A percentile compares a stretch with the other conserved stretches of the same genome.
These are phyloP conservation scores for Emydoidea blandingii DNA, from an alignment of 2,797 vertebrate genomes.

Conservation along the genomic window DNA sequence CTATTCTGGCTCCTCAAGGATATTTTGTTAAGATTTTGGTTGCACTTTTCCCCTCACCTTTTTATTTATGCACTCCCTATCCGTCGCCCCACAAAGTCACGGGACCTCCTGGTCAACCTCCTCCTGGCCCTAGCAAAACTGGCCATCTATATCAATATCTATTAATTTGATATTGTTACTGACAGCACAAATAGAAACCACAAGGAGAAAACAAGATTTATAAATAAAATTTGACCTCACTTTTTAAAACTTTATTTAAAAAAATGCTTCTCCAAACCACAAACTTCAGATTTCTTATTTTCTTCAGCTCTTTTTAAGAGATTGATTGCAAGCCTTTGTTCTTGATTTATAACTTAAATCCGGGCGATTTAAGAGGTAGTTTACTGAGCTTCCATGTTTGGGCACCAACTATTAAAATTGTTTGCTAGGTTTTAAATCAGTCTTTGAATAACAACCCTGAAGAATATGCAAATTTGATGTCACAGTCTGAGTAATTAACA, in stretches of 20 bases:
- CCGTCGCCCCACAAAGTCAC: too few relatives aligned
- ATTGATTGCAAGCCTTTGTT: neutral
- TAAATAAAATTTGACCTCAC: neutral
- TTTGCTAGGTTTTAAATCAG: neutral
- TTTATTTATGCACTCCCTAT: too few relatives aligned
- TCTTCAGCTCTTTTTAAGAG: neutral
- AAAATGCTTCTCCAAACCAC: neutral
- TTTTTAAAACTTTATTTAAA: neutral
- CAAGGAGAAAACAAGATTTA: neutral
- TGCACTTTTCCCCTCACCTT: too few relatives aligned
- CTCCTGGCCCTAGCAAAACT: too few relatives aligned
- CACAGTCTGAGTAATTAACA: neutral
- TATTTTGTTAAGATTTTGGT: too few relatives aligned
- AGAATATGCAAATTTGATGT: neutral
- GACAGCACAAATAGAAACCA: neutral
- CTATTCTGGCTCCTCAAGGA: too few relatives aligned
- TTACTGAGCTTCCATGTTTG: constrained; percentile 37
- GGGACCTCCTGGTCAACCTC: too few relatives aligned
- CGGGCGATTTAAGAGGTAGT: neutral
- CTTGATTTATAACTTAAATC: neutral
- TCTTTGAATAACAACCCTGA: neutral
- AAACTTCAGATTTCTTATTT: constrained; percentile 3
- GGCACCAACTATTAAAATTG: neutral
- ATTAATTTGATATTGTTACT: constrained; percentile 22
- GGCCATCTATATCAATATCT: too few relatives aligned